These are phyloP conservation scores for Lampris megalopsis DNA, from an alignment of 2,113 vertebrate genomes.

Conservation along the genomic window DNA sequence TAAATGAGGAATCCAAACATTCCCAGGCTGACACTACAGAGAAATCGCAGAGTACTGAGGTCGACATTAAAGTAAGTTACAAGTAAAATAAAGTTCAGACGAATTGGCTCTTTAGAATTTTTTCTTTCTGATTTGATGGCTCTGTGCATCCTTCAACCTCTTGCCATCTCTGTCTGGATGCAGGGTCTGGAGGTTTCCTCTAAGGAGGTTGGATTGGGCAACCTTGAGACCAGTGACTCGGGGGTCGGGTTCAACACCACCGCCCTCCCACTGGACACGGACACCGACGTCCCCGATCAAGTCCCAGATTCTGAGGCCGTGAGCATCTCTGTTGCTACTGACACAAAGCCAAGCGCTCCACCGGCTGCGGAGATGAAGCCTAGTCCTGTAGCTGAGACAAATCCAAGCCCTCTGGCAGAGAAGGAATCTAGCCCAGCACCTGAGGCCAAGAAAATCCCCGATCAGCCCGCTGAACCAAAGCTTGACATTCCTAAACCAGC, in stretches of 20 bases:
- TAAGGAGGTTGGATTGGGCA: constrained; percentile 79
- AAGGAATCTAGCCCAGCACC: constrained; percentile 60
- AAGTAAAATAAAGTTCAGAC: not conserved
- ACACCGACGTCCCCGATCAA: constrained; percentile 78
- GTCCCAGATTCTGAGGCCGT: constrained; percentile 73
- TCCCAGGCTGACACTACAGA: constrained; percentile 83
- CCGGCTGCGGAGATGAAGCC: constrained; percentile 54
- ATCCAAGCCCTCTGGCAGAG: constrained; percentile 53
- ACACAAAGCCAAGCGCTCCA: constrained; percentile 62
- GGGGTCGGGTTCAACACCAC: constrained; percentile 84
- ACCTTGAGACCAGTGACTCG: constrained; percentile 84
- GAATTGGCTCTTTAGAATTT: constrained; percentile 14
- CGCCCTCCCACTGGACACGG: constrained; percentile 83
- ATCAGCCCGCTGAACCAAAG: constrained; percentile 53
- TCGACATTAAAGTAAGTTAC: constrained; percentile 84
- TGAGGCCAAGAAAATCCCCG: constrained; percentile 59
- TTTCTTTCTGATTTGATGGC: constrained; percentile 29
- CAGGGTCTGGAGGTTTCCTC: constrained; percentile 85
- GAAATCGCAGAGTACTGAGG: constrained; percentile 85
- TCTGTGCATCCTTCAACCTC: constrained; percentile 11
- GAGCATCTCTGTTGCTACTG: constrained; percentile 68
- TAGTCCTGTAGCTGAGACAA: constrained; percentile 65
- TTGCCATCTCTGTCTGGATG: constrained; percentile 27
- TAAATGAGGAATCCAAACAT: constrained; percentile 82
- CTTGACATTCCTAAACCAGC: constrained; percentile 53